A percentile compares a stretch with the other conserved stretches of the same genome.
These are phyloP conservation scores for Meda fulgida DNA, from an alignment of 2,797 vertebrate genomes.

Conservation along the genomic window DNA sequence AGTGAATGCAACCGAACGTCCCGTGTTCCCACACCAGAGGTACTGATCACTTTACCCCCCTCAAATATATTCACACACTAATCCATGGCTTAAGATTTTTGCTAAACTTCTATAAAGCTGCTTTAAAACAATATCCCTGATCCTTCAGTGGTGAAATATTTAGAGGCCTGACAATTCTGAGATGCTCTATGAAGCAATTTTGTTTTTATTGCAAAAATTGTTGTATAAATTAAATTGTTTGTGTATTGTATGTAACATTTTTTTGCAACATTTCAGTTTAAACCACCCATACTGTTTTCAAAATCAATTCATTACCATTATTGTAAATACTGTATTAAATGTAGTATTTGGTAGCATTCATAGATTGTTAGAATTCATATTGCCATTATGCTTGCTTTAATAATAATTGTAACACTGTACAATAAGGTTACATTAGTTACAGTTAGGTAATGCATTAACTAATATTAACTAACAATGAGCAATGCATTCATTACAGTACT, in stretches of 20 bases:
- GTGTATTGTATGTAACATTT: background rate
- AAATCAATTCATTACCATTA: background rate
- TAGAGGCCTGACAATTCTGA: slow-evolving; percentile 33
- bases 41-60: slow-evolving; percentile 57
- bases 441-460: no score
- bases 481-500: no score
- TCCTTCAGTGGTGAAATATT: slow-evolving; percentile 28
- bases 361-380: background rate
- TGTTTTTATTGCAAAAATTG: background rate
- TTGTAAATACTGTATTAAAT: background rate
- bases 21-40: slow-evolving; percentile 82
- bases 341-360: background rate
- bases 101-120: background rate
- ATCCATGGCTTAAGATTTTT: background rate
- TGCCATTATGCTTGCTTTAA: background rate
- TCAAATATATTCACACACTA: background rate
- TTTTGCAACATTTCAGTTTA: background rate
- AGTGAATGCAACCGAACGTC: slow-evolving; percentile 83
- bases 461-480: no score
- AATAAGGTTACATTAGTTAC: no score
- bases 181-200: background rate
- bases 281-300: background rate
- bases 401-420: background rate
- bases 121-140: background rate
- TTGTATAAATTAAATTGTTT: background rate